Percentiles rank a stretch among this genome's conserved stretches.
Evolutionary conservation across 2,888 invertebrate genomes (phyloP).

Genomic region (Achlya flavicornis): DNA sequence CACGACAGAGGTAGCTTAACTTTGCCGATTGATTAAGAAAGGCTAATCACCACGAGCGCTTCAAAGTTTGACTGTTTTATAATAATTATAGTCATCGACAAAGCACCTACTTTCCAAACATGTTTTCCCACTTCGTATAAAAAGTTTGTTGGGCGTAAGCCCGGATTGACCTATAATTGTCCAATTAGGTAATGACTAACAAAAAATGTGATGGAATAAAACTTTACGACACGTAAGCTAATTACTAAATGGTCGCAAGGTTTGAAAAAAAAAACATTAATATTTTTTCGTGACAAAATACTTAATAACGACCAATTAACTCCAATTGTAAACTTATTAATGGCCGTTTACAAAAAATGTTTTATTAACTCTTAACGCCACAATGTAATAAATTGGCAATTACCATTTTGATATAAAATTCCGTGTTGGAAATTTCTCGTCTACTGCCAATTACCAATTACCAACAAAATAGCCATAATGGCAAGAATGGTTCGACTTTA

Average conservation of each 20-base stretch:
- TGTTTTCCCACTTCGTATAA: background rate
- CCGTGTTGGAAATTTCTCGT: conserved; percentile 11
- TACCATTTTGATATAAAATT: background rate
- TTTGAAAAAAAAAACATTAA: too few relatives aligned
- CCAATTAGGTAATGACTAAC: background rate
- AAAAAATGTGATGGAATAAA: background rate
- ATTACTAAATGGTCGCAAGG: background rate
- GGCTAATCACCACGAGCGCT: too few relatives aligned
- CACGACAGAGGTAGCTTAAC: too few relatives aligned
- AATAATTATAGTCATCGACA: background rate
- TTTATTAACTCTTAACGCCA: background rate
- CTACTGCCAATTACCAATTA: conserved; percentile 16
- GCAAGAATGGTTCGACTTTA: conserved; percentile 10
- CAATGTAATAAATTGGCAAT: background rate
- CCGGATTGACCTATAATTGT: background rate
- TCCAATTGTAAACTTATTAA: too few relatives aligned
- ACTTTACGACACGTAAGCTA: background rate
- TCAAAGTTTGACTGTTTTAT: background rate
- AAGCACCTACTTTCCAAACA: background rate
- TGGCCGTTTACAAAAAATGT: too few relatives aligned
- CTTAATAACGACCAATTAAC: too few relatives aligned
- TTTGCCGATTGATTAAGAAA: too few relatives aligned
- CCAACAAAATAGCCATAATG: conserved; percentile 14
- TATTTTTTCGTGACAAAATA: background rate
- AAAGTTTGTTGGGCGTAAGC: too few relatives aligned